Base-by-base conservation (phyloP, 2,797 vertebrate genomes). In the Sparus aurata region DNA sequence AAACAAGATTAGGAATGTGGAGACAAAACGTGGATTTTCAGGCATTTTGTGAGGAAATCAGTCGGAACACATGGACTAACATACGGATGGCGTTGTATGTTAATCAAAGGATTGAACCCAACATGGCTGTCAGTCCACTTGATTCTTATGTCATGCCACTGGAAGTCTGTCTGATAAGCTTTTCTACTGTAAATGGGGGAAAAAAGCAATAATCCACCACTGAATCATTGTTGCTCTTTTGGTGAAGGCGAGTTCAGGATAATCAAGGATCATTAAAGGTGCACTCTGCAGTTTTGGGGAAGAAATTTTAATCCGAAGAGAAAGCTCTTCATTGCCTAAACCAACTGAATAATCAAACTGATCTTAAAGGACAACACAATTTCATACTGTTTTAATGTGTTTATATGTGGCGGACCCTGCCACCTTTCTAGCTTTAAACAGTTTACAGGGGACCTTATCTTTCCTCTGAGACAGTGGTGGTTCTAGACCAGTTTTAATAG, bases 51-150 rank as follows among this genome's bases (percentile, higher is more conserved):
- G 4, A 54, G 68, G 50, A 76, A 82, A 82, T 61, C 72, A n/a
- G 41, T 27, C 23, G 20, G n/a, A 34, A 52, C 75, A 67, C 75
- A 78, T 78, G 72, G 72, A 65, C 10, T 30, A 80, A 65, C 81
- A 77, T 80, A 85, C 80, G 77, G 71, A 65, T 17, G 46, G 77
- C 23, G 50, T 20, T 57, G 38, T 71, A 23, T 41, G 84, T 84
- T 23, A 71, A 73, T 69, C 25, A 73, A 65, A 69, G 73, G 68
- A 70, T 46, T 74, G 16, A 50, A 23, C 6, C 7, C 43, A 66
- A 45, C 53, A 64, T 58, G 53, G 8, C 4, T 47, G 55, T 46
- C 58, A 22, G 58, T 54, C 20, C 22, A 55, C 45, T 69, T 65
- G 25, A 22, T 67, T 46, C 52, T 55, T 15, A 12, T 15, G 1